Evolutionary conservation across 2,888 invertebrate genomes (phyloP), one percentile per base, ranked within the genome.

Genomic region (Cerceris ruficornis): DNA sequence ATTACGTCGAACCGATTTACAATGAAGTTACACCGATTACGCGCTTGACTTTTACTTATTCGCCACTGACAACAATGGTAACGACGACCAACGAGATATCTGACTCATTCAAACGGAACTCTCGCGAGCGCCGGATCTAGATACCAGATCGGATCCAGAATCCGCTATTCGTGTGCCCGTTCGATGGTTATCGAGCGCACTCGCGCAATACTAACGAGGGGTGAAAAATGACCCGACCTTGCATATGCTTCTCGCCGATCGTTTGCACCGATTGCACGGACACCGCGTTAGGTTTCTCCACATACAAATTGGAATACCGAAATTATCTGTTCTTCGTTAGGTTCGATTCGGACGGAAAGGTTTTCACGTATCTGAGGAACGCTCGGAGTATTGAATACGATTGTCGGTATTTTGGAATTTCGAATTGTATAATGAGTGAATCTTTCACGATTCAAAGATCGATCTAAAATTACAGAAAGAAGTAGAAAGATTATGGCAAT

Each of bases 31-130:
- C 1, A 55, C 17, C 9, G 17, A 11, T 17, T 7, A 17, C 7
- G 17, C 17, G 17, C 1, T 39, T 11, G 61, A 74, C 60, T 77
- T 50, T 80, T 65, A 64, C 17, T 46, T 62, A 60, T 43, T 49
- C 28, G 11, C 46, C 11, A n/a, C 13, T 55, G 67, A 75, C 49
- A 54, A 68, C 43, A 42, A 15, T n/a, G 59, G n/a, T 39, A n/a
- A 55, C 55, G 68, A 68, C 60, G 13, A 67, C 62, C 41, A 14
- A 15, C 41, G 74, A 67, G 42, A 58, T 28, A 39, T 78, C 69
- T 83, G 83, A 85, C 69, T 85, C 86, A 85, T 67, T 83, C 57
- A 50, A 80, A 81, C 77, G 83, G 83, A 81, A 81, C 85, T 79
- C 65, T 50, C 50, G 54, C 61, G 57, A 55, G 46, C 78, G 42